Evolutionary conservation across 2,113 vertebrate genomes (phyloP).

Genomic region (Chunga burmeisteri): DNA sequence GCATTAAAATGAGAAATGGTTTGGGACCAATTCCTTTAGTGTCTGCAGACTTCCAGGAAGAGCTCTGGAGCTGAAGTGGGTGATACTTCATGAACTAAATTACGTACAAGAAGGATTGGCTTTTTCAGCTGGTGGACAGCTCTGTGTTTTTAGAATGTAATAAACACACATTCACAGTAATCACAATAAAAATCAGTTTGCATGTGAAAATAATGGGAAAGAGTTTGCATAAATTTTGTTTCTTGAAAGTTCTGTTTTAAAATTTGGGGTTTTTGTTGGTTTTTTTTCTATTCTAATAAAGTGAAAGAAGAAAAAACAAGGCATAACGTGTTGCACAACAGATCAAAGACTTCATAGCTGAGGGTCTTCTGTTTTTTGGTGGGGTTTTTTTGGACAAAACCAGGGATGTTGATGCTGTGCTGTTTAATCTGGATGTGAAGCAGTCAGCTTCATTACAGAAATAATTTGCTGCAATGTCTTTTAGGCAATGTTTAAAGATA

Average conservation of each 20-base stretch:
- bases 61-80: not conserved
- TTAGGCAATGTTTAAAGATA: not conserved
- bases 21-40: not conserved
- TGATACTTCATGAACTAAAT: not conserved
- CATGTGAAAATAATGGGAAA: not conserved
- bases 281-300: not conserved
- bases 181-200: not conserved
- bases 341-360: not conserved
- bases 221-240: not conserved
- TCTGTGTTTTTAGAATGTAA: not conserved
- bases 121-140: not conserved
- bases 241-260: not conserved
- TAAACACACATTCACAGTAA: not conserved
- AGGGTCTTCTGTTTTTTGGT: not conserved
- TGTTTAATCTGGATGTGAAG: not conserved
- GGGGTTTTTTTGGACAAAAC: not conserved
- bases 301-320: not conserved
- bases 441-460: not conserved
- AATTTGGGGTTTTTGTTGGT: not conserved
- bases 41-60: not conserved
- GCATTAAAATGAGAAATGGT: not conserved
- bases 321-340: not conserved
- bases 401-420: not conserved
- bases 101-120: not conserved
- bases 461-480: not conserved